Conservation (phyloP, 2,888 invertebrate species). For the Eudasyphora cyanicolor region DNA sequence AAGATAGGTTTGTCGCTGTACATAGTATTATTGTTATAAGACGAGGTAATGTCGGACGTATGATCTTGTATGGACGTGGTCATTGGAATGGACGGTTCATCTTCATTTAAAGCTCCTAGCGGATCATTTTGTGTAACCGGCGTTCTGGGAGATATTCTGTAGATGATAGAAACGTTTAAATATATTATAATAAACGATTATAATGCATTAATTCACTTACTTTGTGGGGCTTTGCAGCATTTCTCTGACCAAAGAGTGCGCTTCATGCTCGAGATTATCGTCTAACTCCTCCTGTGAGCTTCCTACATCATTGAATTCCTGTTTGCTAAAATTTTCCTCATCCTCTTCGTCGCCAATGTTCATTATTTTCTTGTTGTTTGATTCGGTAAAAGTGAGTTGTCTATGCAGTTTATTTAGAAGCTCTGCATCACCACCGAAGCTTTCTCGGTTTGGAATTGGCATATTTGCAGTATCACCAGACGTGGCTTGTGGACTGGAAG, state of each 20-base stretch:
- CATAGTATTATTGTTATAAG: conserved; percentile 74
- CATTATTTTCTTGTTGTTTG: conserved; percentile 73
- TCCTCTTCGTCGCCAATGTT: conserved; percentile 70
- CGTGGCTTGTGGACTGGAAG: conserved; percentile 82
- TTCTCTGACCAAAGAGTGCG: conserved; percentile 57
- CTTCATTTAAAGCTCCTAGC: conserved; percentile 87
- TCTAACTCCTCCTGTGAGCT: conserved; percentile 75
- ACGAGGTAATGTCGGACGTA: conserved; percentile 34
- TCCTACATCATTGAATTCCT: conserved; percentile 68
- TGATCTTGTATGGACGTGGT: conserved; percentile 66
- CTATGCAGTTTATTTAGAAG: conserved; percentile 86
- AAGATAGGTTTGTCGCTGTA: conserved; percentile 86
- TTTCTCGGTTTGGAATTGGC: conserved; percentile 85
- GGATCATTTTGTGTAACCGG: conserved; percentile 96
- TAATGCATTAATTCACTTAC: conserved; percentile 68
- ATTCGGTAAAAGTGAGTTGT: conserved; percentile 74
- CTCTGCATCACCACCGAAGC: conserved; percentile 90
- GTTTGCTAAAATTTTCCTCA: conserved; percentile 62
- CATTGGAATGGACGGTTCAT: conserved; percentile 66
- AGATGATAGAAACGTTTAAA: conserved; percentile 27
- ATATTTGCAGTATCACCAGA: conserved; percentile 76
- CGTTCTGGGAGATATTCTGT: conserved; percentile 87
- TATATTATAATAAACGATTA: conserved; percentile 1
- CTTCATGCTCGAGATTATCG: conserved; percentile 65
- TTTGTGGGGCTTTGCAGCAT: conserved; percentile 79